These are phyloP conservation scores for Steatornis caripensis DNA, from an alignment of 2,113 vertebrate species.

Conservation along the genomic window DNA sequence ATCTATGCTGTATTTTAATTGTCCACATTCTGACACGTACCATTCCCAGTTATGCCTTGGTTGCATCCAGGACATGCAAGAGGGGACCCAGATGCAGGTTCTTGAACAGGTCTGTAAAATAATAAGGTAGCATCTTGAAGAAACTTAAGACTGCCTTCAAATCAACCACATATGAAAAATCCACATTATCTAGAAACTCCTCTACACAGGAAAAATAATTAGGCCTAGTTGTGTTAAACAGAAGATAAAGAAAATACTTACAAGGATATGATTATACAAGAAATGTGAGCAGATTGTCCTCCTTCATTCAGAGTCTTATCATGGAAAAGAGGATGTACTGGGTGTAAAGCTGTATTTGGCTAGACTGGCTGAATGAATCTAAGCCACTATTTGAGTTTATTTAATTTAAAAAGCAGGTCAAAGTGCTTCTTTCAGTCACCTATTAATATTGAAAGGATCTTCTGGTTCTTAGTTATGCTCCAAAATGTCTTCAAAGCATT, in stretches of 20 bases:
- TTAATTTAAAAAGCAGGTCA: constrained; percentile 28
- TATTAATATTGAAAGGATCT: constrained; percentile 28
- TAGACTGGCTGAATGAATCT: not conserved
- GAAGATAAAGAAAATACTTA: constrained; percentile 1
- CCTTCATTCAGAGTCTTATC: not conserved
- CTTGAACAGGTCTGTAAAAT: not conserved
- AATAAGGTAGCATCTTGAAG: not conserved
- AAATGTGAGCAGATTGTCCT: not conserved
- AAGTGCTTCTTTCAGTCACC: constrained; percentile 15
- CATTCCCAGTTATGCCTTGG: not conserved
- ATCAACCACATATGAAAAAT: not conserved
- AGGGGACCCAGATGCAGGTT: not conserved
- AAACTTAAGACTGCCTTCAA: not conserved
- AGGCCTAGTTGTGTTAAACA: not conserved
- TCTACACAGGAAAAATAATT: not conserved
- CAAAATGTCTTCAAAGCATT: not conserved
- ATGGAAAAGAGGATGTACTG: not conserved
- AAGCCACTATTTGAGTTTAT: constrained; percentile 1
- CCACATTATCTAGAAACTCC: not conserved
- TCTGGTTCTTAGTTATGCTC: not conserved
- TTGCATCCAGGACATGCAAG: not conserved
- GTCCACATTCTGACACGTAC: not conserved
- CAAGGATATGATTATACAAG: not conserved
- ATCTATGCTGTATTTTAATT: not conserved
- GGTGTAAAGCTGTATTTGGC: not conserved